Percentiles rank a stretch among this genome's conserved stretches.
Evolutionary conservation across 2,797 vertebrate genomes (phyloP).

Genomic region (Antrozous pallidus): DNA sequence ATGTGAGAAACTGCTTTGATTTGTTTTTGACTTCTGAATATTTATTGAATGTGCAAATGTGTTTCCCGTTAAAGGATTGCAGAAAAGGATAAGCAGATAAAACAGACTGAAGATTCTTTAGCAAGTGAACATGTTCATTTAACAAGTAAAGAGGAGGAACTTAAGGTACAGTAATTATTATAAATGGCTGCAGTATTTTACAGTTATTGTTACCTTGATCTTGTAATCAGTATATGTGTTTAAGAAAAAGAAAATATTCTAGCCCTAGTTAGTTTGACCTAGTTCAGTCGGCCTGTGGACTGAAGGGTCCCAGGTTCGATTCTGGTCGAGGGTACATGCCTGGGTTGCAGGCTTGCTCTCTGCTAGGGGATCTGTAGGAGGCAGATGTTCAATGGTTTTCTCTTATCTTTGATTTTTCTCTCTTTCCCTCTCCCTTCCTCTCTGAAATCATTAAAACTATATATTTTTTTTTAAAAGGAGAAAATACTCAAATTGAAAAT

Average conservation of each 20-base stretch:
- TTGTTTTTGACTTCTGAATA: slow-evolving; percentile 30
- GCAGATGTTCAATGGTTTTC: too few relatives aligned
- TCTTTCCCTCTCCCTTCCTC: too few relatives aligned
- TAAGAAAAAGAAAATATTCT: slow-evolving; percentile 12
- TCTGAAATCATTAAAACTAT: too few relatives aligned
- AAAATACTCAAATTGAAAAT: neutral
- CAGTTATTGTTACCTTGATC: neutral
- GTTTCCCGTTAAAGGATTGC: slow-evolving; percentile 86
- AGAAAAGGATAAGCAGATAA: slow-evolving; percentile 95
- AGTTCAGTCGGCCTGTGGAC: too few relatives aligned
- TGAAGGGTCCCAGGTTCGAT: too few relatives aligned
- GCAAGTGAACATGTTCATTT: slow-evolving; percentile 91
- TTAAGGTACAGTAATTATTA: slow-evolving; percentile 88
- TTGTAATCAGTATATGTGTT: neutral
- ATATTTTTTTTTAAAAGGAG: too few relatives aligned
- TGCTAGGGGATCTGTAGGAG: too few relatives aligned
- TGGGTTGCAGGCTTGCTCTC: too few relatives aligned
- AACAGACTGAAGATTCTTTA: slow-evolving; percentile 94
- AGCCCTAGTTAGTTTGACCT: too few relatives aligned
- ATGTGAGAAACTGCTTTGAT: neutral
- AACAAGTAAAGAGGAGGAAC: slow-evolving; percentile 92
- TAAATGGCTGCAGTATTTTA: neutral
- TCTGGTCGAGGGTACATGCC: too few relatives aligned
- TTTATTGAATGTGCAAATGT: slow-evolving; percentile 34
- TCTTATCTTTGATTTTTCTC: too few relatives aligned